Evolutionary conservation across 2,797 vertebrate genomes (phyloP), one percentile per base, ranked within the genome.

Genomic region (Myiotriccus ornatus): DNA sequence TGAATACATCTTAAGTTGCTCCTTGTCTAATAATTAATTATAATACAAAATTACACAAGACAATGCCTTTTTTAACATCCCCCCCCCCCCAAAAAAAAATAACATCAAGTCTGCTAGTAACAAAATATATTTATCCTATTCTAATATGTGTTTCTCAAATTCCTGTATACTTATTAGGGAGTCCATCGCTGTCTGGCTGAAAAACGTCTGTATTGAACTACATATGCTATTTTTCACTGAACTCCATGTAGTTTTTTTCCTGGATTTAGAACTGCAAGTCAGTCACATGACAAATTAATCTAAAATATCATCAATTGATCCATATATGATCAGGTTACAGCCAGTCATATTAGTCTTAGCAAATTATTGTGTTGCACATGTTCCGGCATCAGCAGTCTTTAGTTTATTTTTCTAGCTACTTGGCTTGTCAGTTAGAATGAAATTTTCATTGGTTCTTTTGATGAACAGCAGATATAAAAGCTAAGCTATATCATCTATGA

Each of bases 201-300:
- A 94, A 82, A 97, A 98, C 62, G 91, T 98, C 98, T 98, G 94
- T 98, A 98, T 95, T 97, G 97, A 98, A 98, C 98, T 98, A 97
- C 97, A 62, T 96, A 97, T 93, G 93, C 90, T 97, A 96, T 98
- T 98, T 98, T 98, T 98, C 97, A 97, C 97, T 83, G 86, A 94
- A 91, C 96, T 97, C 96, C 93, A 76, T 95, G 95, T 95, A 97
- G 95, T 97, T 98, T 97, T 98, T 98, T 98, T 98, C 97, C 97
- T 97, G 96, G 93, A 97, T 98, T 98, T 96, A 85, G 95, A 98
- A 97, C 97, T 97, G 97, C 97, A 98, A 98, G 98, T 98, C 98
- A 98, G 98, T 98, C 98, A 98, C 96, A 98, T 98, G 98, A 96
- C 97, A 98, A 98, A 99, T 98, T 98, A 98, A 98, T 98, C 98